These are phyloP conservation scores for Neotoxoptera formosana DNA, from an alignment of 1,140 invertebrate species.

Conservation along the genomic window DNA sequence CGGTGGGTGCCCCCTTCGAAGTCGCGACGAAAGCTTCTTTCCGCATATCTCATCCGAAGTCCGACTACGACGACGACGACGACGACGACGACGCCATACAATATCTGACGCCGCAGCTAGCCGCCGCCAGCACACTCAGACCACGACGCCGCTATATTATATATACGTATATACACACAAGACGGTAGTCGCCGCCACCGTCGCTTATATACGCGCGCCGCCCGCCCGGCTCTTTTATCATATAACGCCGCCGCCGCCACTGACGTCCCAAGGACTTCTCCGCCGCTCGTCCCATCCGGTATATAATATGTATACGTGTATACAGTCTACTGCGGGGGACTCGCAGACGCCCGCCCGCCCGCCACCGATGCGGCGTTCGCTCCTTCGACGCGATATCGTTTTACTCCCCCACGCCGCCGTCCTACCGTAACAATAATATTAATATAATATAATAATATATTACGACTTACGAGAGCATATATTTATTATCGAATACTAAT, in stretches of 20 bases:
- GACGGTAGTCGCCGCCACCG: background rate
- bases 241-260: background rate
- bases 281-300: background rate
- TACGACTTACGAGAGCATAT: background rate
- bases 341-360: background rate
- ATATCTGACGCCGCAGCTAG: slow-evolving; percentile 32
- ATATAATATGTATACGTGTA: background rate
- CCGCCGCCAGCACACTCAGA: slow-evolving; percentile 27
- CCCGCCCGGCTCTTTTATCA: slow-evolving; percentile 28
- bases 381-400: background rate
- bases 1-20: slow-evolving; percentile 3
- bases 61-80: slow-evolving; percentile 31
- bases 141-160: background rate
- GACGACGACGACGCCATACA: slow-evolving; percentile 22
- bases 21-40: slow-evolving; percentile 50
- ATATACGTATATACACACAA: background rate
- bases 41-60: slow-evolving; percentile 43
- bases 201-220: background rate
- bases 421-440: background rate
- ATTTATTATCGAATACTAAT: background rate
- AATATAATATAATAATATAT: background rate
- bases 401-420: background rate
- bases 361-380: background rate
- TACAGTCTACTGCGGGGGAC: background rate
- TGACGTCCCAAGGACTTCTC: background rate